Evolutionary conservation across 2,113 vertebrate genomes (phyloP), one percentile per base, ranked within the genome.

Genomic region (Cinclus mexicanus): DNA sequence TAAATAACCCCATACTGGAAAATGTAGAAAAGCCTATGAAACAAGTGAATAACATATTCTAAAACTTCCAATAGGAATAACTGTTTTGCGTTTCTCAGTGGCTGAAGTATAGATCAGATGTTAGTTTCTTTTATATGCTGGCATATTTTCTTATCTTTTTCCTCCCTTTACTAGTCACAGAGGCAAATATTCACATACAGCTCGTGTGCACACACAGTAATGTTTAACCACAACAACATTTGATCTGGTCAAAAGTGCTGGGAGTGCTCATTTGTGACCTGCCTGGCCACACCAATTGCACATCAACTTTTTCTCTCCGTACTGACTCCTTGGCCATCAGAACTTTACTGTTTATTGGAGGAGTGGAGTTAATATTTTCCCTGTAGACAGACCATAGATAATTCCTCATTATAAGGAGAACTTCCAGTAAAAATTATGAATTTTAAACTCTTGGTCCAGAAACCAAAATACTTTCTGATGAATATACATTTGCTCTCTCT

Each of bases 131-230:
- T 52, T 79, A 23, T 3, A 59, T 26, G 6, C 8, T 75, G 39
- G 4, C 18, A 68, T 26, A 6, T 5, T 69, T 56, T 61, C 39
- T 39, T 41, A 11, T 23, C 4, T 33, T 59, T 50, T 33, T 53
- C 12, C 8, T 79, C 16, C 11, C 6, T 59, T 55, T 92, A 50
- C 44, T 47, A 9, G 8, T 42, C 9, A 39, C 10, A 44, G 1
- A 47, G 14, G 16, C 49, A 72, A 35, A 39, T 41, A 15, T n/a
- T 55, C 12, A 18, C 3, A 5, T 7, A 10, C 9, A 10, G 5
- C 0, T 1, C 0, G 0, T 11, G 15, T 13, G 2, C 11, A 4
- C 42, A 4, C 10, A 7, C 2, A 31, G 8, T 17, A 29, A 26
- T 29, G 7, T 31, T 63, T 59, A 67, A 14, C 8, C 46, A 72